Conservation (phyloP, 1,140 invertebrate genomes). For the Batillaria attramentaria region DNA sequence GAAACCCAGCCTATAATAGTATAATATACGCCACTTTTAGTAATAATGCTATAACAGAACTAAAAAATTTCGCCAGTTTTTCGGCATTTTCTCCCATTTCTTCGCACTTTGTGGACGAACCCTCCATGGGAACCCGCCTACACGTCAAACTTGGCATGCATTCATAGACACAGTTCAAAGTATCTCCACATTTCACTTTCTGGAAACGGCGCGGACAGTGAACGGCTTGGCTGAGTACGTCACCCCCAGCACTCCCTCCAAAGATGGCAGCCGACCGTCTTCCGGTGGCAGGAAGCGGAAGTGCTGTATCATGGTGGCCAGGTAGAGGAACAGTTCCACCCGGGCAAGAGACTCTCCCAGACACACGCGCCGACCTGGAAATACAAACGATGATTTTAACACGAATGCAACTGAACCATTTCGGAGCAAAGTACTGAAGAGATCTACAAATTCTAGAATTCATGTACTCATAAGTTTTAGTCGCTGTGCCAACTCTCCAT, state of each 20-base stretch:
- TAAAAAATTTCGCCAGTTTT: too few species aligned
- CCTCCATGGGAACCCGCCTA: too few species aligned
- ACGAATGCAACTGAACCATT: not conserved
- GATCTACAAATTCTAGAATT: not conserved
- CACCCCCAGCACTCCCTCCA: slow-evolving; percentile 33
- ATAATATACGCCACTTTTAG: too few species aligned
- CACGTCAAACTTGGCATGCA: too few species aligned
- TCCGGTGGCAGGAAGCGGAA: slow-evolving; percentile 71
- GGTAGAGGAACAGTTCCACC: slow-evolving; percentile 46
- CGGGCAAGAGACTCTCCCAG: slow-evolving; percentile 42
- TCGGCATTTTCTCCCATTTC: too few species aligned
- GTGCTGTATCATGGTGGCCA: slow-evolving; percentile 38
- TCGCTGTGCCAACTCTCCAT: too few species aligned
- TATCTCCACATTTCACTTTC: slow-evolving; percentile 8
- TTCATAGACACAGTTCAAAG: too few species aligned
- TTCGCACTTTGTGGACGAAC: too few species aligned
- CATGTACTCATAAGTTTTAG: too few species aligned
- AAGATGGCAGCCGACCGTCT: slow-evolving; percentile 18
- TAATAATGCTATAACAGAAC: too few species aligned
- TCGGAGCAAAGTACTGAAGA: not conserved
- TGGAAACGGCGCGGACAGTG: slow-evolving; percentile 30
- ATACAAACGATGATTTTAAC: too few species aligned
- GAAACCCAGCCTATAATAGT: too few species aligned
- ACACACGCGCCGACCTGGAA: slow-evolving; percentile 42
- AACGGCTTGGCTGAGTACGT: slow-evolving; percentile 32